phyloP scores from a whole-genome alignment of 1,140 invertebrate species.

The Bombus difficillimus region DNA sequence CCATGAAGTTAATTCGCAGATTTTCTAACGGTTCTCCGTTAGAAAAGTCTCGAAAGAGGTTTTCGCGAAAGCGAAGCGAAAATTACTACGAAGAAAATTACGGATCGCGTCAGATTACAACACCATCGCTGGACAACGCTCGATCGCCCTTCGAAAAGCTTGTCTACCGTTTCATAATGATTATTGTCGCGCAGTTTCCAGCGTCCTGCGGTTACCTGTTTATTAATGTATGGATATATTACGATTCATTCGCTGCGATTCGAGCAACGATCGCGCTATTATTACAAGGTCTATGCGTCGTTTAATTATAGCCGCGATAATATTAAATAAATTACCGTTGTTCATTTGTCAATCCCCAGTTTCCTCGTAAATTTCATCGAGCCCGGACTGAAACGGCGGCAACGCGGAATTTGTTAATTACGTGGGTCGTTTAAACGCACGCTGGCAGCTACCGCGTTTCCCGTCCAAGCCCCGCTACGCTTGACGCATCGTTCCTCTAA shows the following conservation, averaged over 20 bases:
- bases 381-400: slow-evolving; percentile 7
- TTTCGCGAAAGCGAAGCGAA: not conserved
- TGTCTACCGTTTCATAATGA: slow-evolving; percentile 2
- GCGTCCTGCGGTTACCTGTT: slow-evolving; percentile 13
- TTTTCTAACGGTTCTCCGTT: not conserved
- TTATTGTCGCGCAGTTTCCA: not conserved
- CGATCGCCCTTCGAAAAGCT: slow-evolving; percentile 21
- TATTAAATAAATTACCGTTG: slow-evolving; percentile 49
- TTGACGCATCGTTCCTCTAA: not conserved
- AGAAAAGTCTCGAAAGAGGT: not conserved
- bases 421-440: slow-evolving; percentile 26
- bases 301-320: slow-evolving; percentile 47
- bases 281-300: slow-evolving; percentile 34
- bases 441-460: too few species aligned
- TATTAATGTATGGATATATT: slow-evolving; percentile 45
- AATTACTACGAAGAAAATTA: not conserved
- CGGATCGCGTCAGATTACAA: not conserved
- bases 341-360: slow-evolving; percentile 54
- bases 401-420: slow-evolving; percentile 48
- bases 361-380: slow-evolving; percentile 42
- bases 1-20: not conserved
- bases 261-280: slow-evolving; percentile 26
- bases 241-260: slow-evolving; percentile 24
- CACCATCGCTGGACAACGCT: too few species aligned
- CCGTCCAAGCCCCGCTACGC: not conserved